Base-by-base conservation (phyloP, 2,113 vertebrate genomes). In the Ctenomys sociabilis region DNA sequence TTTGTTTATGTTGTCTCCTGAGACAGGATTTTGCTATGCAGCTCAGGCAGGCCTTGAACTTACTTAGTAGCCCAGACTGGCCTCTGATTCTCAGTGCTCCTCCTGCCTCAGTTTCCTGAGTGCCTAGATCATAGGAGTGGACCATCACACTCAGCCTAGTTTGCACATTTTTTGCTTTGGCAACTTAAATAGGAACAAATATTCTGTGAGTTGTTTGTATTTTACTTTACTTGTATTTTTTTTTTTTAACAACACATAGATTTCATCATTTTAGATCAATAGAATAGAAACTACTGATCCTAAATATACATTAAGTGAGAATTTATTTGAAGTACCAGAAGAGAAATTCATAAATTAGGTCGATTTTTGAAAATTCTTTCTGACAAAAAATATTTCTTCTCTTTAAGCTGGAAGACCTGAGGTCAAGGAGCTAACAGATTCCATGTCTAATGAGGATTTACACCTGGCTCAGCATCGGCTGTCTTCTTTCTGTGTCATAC, bases 271-370 rank as follows among this genome's bases (percentile, higher is more conserved):
- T 52, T 57, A 26, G 45, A 75, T 22, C 43, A 54, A 28, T 12
- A 85, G 8, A 43, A 66, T 26, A 45, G 80, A 94, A 95, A 57
- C 37, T 43, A 73, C 17, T 84, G 77, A 28, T 73, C 7, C 61
- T n/a, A 91, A 88, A 85, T 87, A 35, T 24, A 12, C 77, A 57
- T 64, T 64, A 93, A 96, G 52, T 32, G 45, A 37, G 52, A 49
- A 43, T 14, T 61, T 45, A 28, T 78, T 45, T 35, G 66, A 24
- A 22, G 32, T n/a, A 12, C 61, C 57, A 43, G 16, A 37, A 61
- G 49, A 22, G 7, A 82, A 35, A 30, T 61, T 7, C 7, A 72
- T 24, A 59, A 72, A 72, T 49, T 82, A 72, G 19, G 8, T 22
- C 28, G 75, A 49, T 49, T 30, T 78, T 78, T 30, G 37, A 70